Evolutionary conservation across 2,113 vertebrate genomes (phyloP).

Genomic region (Dasyprocta punctata): DNA sequence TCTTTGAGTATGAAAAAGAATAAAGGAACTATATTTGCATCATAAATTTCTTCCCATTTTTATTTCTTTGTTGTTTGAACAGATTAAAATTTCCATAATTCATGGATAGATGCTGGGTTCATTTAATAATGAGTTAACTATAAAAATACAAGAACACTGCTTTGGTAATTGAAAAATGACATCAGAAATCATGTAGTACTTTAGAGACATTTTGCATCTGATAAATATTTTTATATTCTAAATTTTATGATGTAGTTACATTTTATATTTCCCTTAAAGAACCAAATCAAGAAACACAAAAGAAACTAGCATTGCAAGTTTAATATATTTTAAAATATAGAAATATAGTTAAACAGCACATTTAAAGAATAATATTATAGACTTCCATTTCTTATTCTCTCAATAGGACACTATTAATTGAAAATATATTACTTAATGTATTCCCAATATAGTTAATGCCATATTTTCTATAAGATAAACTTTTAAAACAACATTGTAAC

Average conservation of each 20-base stretch:
- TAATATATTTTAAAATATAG: conserved; percentile 89
- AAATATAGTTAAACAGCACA: conserved; percentile 87
- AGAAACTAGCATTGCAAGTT: conserved; percentile 81
- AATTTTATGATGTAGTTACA: not conserved
- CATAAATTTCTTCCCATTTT: not conserved
- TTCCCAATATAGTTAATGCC: conserved; percentile 82
- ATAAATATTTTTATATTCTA: not conserved
- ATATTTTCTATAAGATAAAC: conserved; percentile 84
- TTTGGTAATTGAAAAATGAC: conserved; percentile 36
- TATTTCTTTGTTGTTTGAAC: not conserved
- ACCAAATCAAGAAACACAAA: conserved; percentile 78
- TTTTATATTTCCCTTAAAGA: conserved; percentile 45
- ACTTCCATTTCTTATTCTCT: conserved; percentile 84
- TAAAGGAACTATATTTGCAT: not conserved
- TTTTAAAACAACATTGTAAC: conserved; percentile 76
- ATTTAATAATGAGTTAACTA: conserved; percentile 48
- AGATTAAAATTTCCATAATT: not conserved
- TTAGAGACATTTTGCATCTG: not conserved
- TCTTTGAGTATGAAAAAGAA: conserved; percentile 33
- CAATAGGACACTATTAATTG: conserved; percentile 86
- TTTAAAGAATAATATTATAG: conserved; percentile 91
- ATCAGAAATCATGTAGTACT: not conserved
- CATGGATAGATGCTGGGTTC: not conserved
- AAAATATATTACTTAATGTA: conserved; percentile 91
- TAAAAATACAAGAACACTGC: conserved; percentile 28